Evolutionary conservation across 2,113 vertebrate genomes (phyloP).

Genomic region (Quiscalus mexicanus): DNA sequence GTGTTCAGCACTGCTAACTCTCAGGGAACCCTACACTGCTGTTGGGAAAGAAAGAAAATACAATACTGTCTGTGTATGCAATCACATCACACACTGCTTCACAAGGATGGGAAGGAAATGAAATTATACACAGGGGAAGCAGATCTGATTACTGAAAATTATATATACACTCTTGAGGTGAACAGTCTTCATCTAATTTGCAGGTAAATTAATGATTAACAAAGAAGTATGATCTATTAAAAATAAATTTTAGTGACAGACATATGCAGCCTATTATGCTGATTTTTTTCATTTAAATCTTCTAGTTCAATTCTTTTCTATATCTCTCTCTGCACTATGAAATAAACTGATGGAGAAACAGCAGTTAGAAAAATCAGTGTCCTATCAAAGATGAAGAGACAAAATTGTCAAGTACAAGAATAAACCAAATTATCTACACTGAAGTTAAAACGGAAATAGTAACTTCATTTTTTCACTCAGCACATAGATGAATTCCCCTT

Average conservation of each 20-base stretch:
- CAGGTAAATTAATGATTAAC: slow-evolving; percentile 49
- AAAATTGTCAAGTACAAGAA: neutral
- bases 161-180: slow-evolving; percentile 11
- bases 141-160: slow-evolving; percentile 60
- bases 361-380: neutral
- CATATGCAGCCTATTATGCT: neutral
- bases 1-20: neutral
- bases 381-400: neutral
- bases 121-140: slow-evolving; percentile 63
- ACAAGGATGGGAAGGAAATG: slow-evolving; percentile 54
- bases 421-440: neutral
- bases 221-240: neutral
- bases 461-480: neutral
- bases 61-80: neutral
- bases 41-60: slow-evolving; percentile 4
- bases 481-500: neutral
- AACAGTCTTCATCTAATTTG: slow-evolving; percentile 27
- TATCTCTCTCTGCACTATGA: neutral
- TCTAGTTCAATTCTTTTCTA: neutral
- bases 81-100: slow-evolving; percentile 16
- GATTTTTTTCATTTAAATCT: neutral
- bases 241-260: neutral
- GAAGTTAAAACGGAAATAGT: neutral
- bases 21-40: neutral
- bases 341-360: neutral